Evolutionary conservation across 2,888 invertebrate genomes (phyloP).

Genomic region (Agrotis exclamationis): DNA sequence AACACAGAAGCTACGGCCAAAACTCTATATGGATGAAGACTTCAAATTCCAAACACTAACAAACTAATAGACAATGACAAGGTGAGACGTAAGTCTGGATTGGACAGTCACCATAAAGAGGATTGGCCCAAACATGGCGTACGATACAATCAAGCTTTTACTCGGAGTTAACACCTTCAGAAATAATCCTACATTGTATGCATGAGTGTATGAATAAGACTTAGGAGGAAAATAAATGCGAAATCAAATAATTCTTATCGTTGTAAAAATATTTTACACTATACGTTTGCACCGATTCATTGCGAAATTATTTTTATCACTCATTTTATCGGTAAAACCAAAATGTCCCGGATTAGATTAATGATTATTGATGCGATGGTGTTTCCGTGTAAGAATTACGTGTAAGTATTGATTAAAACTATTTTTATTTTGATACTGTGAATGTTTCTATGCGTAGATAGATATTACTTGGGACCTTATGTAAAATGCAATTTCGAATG

Average conservation of each 20-base stretch:
- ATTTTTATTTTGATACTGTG: constrained; percentile 8
- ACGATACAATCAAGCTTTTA: constrained; percentile 75
- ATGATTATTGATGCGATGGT: constrained; percentile 44
- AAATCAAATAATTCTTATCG: constrained; percentile 44
- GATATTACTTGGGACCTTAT: neutral
- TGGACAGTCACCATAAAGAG: constrained; percentile 86
- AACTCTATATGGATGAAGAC: constrained; percentile 84
- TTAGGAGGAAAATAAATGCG: constrained; percentile 28
- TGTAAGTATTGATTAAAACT: constrained; percentile 15
- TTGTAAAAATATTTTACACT: constrained; percentile 22
- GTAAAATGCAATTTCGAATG: neutral
- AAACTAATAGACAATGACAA: constrained; percentile 25
- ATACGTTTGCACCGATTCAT: constrained; percentile 29
- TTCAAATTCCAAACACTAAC: constrained; percentile 51
- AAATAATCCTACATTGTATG: constrained; percentile 21
- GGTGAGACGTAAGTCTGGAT: constrained; percentile 67
- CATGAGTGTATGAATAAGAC: constrained; percentile 2
- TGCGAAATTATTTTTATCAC: constrained; percentile 52
- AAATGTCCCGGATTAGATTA: constrained; percentile 62
- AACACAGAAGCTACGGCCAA: constrained; percentile 86
- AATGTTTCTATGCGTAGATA: neutral
- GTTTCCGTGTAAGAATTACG: constrained; percentile 33
- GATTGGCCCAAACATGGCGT: constrained; percentile 86
- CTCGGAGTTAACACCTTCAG: constrained; percentile 80
- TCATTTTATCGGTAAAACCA: constrained; percentile 50